Conservation (phyloP, 2,797 vertebrate genomes). For the Myotis daubentonii region DNA sequence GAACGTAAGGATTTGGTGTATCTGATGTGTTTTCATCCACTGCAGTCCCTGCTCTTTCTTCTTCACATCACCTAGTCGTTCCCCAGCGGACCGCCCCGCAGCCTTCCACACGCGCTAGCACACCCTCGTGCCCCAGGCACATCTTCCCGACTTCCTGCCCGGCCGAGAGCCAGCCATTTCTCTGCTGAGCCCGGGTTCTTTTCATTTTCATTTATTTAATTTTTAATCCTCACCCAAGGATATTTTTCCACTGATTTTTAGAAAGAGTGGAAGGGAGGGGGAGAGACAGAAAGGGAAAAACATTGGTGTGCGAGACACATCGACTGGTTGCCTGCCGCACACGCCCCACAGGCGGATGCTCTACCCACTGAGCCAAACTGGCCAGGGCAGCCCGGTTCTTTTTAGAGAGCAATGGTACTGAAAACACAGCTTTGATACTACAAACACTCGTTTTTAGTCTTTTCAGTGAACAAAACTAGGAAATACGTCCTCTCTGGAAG, state of each 20-base stretch:
- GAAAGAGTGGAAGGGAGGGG: too few relatives aligned
- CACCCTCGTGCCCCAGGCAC: not conserved
- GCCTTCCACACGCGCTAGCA: not conserved
- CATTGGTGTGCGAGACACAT: too few relatives aligned
- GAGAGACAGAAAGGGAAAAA: too few relatives aligned
- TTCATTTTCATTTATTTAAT: too few relatives aligned
- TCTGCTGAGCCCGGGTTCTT: not conserved
- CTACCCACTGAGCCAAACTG: too few relatives aligned
- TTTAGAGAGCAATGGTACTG: not conserved
- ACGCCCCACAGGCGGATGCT: too few relatives aligned
- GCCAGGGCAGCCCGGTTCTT: not conserved
- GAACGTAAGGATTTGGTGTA: not conserved
- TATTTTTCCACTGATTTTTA: too few relatives aligned
- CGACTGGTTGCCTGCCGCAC: too few relatives aligned
- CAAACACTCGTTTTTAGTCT: rapidly evolving
- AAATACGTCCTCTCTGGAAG: not conserved
- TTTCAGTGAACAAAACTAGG: not conserved
- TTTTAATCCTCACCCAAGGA: too few relatives aligned
- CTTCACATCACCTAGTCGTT: not conserved
- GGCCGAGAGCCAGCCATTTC: not conserved
- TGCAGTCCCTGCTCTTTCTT: not conserved
- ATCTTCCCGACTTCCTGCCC: not conserved
- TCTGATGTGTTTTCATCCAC: not conserved
- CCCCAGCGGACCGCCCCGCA: not conserved
- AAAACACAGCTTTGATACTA: not conserved